These are phyloP conservation scores for Cryptotermes secundus DNA, from an alignment of 1,140 invertebrate species.

Conservation along the genomic window DNA sequence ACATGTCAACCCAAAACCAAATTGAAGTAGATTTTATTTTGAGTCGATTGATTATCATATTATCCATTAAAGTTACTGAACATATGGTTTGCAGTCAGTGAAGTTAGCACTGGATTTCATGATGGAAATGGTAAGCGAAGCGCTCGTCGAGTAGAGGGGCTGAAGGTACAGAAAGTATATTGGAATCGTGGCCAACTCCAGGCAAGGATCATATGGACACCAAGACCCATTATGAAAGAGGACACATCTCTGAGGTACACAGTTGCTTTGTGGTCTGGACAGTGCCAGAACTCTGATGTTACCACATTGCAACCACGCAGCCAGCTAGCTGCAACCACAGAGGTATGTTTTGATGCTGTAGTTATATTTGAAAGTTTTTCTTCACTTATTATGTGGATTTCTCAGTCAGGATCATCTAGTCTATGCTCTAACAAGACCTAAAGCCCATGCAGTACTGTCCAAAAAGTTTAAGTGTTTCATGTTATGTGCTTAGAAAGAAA, in stretches of 20 bases:
- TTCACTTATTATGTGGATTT: too few species aligned
- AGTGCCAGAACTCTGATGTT: neutral
- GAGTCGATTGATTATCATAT: too few species aligned
- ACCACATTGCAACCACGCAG: neutral
- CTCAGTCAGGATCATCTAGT: too few species aligned
- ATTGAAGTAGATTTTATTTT: too few species aligned
- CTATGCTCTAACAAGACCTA: too few species aligned
- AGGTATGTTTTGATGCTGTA: neutral
- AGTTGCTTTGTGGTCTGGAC: constrained; percentile 10
- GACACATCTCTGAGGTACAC: neutral
- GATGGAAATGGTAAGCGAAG: constrained; percentile 39
- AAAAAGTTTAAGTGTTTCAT: too few species aligned
- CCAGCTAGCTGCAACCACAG: constrained; percentile 22
- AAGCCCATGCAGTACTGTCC: too few species aligned
- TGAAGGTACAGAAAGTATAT: constrained; percentile 42
- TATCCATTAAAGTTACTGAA: too few species aligned
- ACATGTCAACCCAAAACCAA: too few species aligned
- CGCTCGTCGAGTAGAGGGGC: constrained; percentile 40
- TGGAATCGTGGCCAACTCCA: constrained; percentile 42
- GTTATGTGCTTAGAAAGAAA: too few species aligned
- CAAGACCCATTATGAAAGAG: constrained; percentile 22
- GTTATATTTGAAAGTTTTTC: too few species aligned
- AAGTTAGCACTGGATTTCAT: neutral
- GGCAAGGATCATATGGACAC: constrained; percentile 42
- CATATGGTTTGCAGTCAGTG: neutral